phyloP scores from a whole-genome alignment of 92 coral and sea anemone species.

The Umimayanthus chanpuru region DNA sequence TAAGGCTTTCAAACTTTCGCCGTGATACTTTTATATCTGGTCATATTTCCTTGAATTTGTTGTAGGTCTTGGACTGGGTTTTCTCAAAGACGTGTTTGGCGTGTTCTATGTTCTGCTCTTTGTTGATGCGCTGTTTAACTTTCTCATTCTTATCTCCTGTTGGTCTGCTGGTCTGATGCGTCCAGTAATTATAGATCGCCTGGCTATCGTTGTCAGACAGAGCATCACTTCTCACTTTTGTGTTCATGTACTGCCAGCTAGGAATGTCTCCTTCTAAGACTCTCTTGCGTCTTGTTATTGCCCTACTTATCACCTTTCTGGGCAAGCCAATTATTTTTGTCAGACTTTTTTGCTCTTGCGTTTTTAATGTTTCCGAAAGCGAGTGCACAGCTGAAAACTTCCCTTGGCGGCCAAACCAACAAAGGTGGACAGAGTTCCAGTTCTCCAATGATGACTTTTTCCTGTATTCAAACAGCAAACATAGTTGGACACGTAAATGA shows the following conservation, averaged over 20 bases:
- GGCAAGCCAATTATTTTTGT: background rate
- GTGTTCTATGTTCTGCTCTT: background rate
- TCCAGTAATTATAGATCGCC: conserved; percentile 20
- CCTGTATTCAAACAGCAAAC: no score
- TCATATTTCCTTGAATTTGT: background rate
- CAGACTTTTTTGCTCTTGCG: background rate
- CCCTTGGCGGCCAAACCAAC: no score
- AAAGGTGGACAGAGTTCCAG: no score
- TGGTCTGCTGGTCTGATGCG: conserved; percentile 18
- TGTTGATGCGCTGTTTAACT: background rate
- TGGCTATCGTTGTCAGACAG: background rate
- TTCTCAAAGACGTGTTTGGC: no score
- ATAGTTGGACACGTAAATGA: no score
- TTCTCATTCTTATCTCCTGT: conserved; percentile 5
- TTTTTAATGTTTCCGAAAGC: conserved; percentile 7
- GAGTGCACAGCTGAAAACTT: no score
- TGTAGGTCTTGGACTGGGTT: conserved; percentile 14
- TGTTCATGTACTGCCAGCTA: conserved; percentile 10
- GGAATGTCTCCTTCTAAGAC: conserved; percentile 15
- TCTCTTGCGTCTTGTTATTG: background rate
- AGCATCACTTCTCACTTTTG: background rate
- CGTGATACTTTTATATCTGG: conserved; percentile 10
- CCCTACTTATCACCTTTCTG: background rate
- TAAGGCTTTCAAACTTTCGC: conserved; percentile 2
- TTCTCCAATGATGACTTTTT: no score